Conservation (phyloP, 2,888 invertebrate genomes). For the Caenorhabditis afra region DNA sequence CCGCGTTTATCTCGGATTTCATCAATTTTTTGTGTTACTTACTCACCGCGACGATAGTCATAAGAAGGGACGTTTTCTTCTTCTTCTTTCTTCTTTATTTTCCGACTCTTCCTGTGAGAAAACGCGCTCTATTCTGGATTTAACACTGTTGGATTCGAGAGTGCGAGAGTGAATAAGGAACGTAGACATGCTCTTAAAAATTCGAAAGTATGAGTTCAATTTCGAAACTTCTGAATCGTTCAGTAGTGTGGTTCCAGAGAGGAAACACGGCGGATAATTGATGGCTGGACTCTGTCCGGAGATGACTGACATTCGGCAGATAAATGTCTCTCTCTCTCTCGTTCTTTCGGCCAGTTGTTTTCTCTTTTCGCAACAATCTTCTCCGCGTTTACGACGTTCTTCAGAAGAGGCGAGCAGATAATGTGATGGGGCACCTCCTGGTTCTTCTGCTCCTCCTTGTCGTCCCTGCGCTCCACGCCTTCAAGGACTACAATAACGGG, state of each 20-base stretch:
- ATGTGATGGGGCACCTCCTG: conserved; percentile 51
- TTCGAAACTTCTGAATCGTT: too few relatives aligned
- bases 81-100: background rate
- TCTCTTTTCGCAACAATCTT: background rate
- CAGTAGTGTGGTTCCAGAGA: conserved; percentile 24
- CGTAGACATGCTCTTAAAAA: too few relatives aligned
- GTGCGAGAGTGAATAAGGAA: too few relatives aligned
- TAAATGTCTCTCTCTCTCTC: conserved; percentile 38
- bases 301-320: conserved; percentile 50
- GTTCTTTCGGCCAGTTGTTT: too few relatives aligned
- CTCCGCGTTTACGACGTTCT: background rate
- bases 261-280: conserved; percentile 47
- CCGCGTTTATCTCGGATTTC: conserved; percentile 61
- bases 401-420: conserved; percentile 29
- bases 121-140: too few relatives aligned
- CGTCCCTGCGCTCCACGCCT: conserved; percentile 18
- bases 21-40: conserved; percentile 47
- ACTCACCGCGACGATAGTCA: conserved; percentile 30
- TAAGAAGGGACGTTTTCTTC: conserved; percentile 9
- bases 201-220: too few relatives aligned
- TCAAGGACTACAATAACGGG: conserved; percentile 31
- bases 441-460: conserved; percentile 30
- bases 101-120: too few relatives aligned
- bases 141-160: too few relatives aligned
- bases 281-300: conserved; percentile 40